Evolutionary conservation across 2,113 vertebrate genomes (phyloP), one percentile per base, ranked within the genome.

Genomic region (Cryptoleucopteryx plumbea): DNA sequence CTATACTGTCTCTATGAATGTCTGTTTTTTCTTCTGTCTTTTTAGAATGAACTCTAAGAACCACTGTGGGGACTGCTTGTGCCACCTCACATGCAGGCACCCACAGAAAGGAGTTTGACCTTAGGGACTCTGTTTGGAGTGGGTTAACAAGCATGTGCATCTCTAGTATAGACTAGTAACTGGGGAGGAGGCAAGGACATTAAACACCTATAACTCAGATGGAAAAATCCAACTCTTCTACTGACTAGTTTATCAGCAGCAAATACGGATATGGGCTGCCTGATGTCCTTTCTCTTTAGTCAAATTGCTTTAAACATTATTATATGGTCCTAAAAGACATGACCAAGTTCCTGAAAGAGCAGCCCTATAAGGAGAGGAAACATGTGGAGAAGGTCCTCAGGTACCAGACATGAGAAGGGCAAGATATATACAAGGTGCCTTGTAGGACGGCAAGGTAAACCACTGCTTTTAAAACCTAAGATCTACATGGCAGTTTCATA

Each of bases 241-340:
- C 11, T 87, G 22, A 53, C 20, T 52, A 52, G 42, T 56, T 56
- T 40, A 55, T 21, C 21, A 73, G 25, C 32, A 63, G 20, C 53
- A 86, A 42, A 68, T 50, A 67, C 1, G 6, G 34, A 55, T 73
- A 55, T 63, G 6, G 48, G 11, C 22, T 74, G 34, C 59, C 29
- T 67, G 52, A 8, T 59, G 43, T 59, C 31, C 31, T 38, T 53
- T 43, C 7, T 73, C 29, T 18, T 27, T 90, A 99, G 98, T 96
- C 97, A 55, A 97, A 90, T 52, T 98, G 97, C 79, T 99, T 75
- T 87, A 90, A 92, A 93, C 94, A 97, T 42, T 98, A 99, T 34
- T 98, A 98, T n/a, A 96, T 98, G 47, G 98, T 98, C 20, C 97
- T 98, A 26, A 98, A 98, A 92, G 97, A 98, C 6, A 98, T 98